Evolutionary conservation across 2,888 invertebrate genomes (phyloP).

Genomic region (Geophilus truncorum): DNA sequence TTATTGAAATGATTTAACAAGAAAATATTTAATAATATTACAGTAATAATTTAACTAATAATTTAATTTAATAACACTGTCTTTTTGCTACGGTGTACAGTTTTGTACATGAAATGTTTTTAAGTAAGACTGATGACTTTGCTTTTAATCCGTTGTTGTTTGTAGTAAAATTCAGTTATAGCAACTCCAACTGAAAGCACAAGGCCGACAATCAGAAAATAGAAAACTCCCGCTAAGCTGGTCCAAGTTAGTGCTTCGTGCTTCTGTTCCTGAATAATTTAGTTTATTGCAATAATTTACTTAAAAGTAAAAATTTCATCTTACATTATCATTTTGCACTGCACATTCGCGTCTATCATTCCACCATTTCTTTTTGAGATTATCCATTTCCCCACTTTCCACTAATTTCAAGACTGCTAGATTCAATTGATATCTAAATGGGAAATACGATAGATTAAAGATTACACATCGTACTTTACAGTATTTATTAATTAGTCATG

Average conservation of each 20-base stretch:
- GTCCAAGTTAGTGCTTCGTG: slow-evolving; percentile 86
- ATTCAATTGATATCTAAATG: slow-evolving; percentile 92
- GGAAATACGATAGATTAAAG: too few relatives aligned
- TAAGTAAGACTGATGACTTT: too few relatives aligned
- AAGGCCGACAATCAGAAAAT: slow-evolving; percentile 92
- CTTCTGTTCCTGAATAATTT: slow-evolving; percentile 68
- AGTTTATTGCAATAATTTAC: slow-evolving; percentile 40
- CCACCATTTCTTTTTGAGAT: slow-evolving; percentile 94
- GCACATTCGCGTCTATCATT: slow-evolving; percentile 62
- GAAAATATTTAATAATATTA: too few relatives aligned
- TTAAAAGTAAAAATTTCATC: not conserved
- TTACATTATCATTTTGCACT: slow-evolving; percentile 40
- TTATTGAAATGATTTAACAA: too few relatives aligned
- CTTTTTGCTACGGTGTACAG: too few relatives aligned
- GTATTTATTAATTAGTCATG: not conserved
- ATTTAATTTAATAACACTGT: too few relatives aligned
- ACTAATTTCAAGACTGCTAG: slow-evolving; percentile 82
- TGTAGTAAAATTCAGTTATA: slow-evolving; percentile 89
- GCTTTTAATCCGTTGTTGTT: too few relatives aligned
- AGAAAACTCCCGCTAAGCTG: slow-evolving; percentile 99
- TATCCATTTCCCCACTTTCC: slow-evolving; percentile 85
- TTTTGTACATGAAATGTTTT: too few relatives aligned
- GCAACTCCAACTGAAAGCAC: slow-evolving; percentile 86
- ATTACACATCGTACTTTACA: too few relatives aligned
- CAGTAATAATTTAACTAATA: too few relatives aligned